Evolutionary conservation across 2,113 vertebrate genomes (phyloP), one percentile per base, ranked within the genome.

Genomic region (Pteropus alecto): DNA sequence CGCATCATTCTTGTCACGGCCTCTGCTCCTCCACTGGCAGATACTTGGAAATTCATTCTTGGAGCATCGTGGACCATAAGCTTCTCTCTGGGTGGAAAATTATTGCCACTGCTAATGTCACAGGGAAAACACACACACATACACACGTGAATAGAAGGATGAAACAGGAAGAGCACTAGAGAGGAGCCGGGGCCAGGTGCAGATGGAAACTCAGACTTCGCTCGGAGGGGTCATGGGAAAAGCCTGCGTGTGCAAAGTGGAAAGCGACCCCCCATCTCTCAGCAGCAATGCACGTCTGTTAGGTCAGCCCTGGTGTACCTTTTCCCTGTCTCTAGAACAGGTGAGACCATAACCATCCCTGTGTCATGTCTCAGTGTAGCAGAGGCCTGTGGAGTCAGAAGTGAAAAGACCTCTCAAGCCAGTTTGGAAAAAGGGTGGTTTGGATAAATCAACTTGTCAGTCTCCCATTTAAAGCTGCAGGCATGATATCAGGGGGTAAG

Each of bases 21-120:
- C 86, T 87, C 90, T 28, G 63, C 73, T 65, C 88, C 84, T 38
- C 84, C 82, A 19, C 71, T 28, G 73, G 43, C 54, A 19, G 83
- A 15, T 3, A 73, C 95, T 28, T 48, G 76, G 35, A 89, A 89
- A 89, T 60, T 90, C 96, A 96, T 87, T 86, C 96, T 63, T 60
- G 60, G 87, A 86, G 85, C 90, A 48, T 14, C 24, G 6, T 28
- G 51, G 78, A 78, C 77, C 83, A 85, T 33, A 43, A 67, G 77
- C 54, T 28, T 84, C 48, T 74, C 65, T 96, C 94, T 51, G 77
- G 95, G 58, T 83, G 86, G 61, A 33, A 61, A 85, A 26, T 3
- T 4, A 85, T 1, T 43, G 54, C 85, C 60, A 85, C 61, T 86
- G 73, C 94, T 81, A 71, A 58, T 51, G 90, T 74, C 92, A 77